Conservation (phyloP, 2,797 vertebrate species). For the Trichosurus vulpecula region DNA sequence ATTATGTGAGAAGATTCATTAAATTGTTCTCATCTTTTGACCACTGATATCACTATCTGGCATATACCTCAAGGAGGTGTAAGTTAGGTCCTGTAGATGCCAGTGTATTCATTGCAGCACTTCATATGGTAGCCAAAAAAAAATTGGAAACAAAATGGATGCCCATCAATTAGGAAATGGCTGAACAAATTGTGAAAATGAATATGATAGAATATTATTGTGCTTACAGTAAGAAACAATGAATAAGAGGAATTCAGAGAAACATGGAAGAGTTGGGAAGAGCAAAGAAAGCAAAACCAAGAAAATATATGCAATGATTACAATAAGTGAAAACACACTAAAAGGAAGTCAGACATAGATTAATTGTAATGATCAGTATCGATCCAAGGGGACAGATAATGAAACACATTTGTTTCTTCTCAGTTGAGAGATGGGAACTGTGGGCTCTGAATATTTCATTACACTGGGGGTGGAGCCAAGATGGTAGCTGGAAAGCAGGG, state of each 20-base stretch:
- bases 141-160: not conserved
- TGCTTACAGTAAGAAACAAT: not conserved
- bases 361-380: not conserved
- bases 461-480: too few species aligned
- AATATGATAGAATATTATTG: not conserved
- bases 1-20: not conserved
- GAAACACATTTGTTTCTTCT: not conserved
- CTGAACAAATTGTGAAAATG: not conserved
- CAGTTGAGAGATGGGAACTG: not conserved
- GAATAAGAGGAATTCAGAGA: not conserved
- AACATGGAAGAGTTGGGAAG: not conserved
- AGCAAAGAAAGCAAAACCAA: not conserved
- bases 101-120: not conserved
- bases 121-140: not conserved
- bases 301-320: not conserved
- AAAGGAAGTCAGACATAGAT: not conserved
- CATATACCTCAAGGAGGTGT: not conserved
- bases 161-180: not conserved
- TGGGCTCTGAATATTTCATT: not conserved
- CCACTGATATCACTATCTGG: not conserved
- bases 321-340: not conserved
- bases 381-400: not conserved
- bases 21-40: not conserved
- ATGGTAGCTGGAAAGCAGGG: too few species aligned
- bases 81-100: not conserved